Evolutionary conservation across 1,140 invertebrate genomes (phyloP).

Genomic region (Drosophila pallidifrons): DNA sequence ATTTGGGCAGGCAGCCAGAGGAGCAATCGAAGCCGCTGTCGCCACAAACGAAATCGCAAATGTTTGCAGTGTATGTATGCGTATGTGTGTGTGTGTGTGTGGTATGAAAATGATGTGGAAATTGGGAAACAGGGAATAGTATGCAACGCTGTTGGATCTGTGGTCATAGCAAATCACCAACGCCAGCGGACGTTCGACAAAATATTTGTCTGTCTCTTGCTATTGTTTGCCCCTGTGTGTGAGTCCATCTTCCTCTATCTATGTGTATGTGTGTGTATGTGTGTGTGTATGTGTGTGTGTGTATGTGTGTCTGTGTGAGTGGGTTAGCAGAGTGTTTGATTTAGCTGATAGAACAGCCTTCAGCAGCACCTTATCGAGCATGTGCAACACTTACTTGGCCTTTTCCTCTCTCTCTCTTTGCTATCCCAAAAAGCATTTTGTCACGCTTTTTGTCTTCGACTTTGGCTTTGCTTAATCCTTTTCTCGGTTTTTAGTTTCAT

Average conservation of each 20-base stretch:
- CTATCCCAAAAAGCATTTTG: not conserved
- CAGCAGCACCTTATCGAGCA: conserved; percentile 1
- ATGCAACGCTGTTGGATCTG: not conserved
- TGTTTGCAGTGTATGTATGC: conserved; percentile 28
- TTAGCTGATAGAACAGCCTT: not conserved
- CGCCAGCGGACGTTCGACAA: conserved; percentile 25
- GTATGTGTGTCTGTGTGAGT: not conserved
- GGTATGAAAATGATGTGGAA: conserved; percentile 36
- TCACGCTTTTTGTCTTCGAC: not conserved
- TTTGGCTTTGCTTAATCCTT: not conserved
- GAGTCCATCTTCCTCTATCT: not conserved
- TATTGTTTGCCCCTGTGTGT: conserved; percentile 2
- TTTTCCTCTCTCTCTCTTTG: too few relatives aligned
- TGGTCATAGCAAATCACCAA: conserved; percentile 35
- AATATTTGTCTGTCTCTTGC: conserved; percentile 35
- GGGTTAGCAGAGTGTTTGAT: conserved; percentile 1
- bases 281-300: not conserved
- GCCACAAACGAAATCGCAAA: conserved; percentile 53
- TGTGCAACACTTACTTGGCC: not conserved
- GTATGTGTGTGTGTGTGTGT: conserved; percentile 13
- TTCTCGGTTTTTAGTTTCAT: not conserved
- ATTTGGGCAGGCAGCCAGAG: conserved; percentile 29
- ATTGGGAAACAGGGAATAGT: conserved; percentile 33
- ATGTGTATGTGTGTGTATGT: not conserved
- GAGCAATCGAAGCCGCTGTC: conserved; percentile 45